Base-by-base conservation (phyloP, 2,113 vertebrate species). In the Festucalex cinctus region DNA sequence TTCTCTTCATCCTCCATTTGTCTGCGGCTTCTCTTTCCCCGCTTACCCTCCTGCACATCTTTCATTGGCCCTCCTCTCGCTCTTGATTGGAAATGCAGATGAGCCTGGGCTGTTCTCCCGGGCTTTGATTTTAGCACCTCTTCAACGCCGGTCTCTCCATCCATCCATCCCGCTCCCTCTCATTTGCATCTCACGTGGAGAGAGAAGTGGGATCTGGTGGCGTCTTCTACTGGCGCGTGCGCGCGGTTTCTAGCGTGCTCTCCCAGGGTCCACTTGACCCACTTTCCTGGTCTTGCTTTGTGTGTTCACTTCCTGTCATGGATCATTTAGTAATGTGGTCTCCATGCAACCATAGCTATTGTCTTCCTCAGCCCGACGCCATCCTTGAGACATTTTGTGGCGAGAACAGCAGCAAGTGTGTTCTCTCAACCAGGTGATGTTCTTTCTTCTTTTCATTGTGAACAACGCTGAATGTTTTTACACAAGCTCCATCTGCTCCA, bases 191-290 rank as follows among this genome's bases (percentile, higher is more conserved):
- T 66, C 20, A 3, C 63, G 36, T 74, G n/a, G 46, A 77, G 71
- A 77, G 71, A 76, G 65, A 54, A 63, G 64, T 71, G 69, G 44
- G 69, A 70, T 65, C 51, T 39, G 16, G 32, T 51, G 75, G 70
- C 43, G 66, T 80, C 63, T 85, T 76, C 68, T 70, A n/a, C n/a
- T n/a, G n/a, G n/a, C 80, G 58, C 46, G 32, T 26, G 26, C 67
- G 65, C 65, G 54, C 44, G 49, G 63, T 70, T 49, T 63, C 73
- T 48, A 68, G 68, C 65, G 51, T 64, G 56, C 79, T 66, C 79
- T 83, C 80, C 77, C 81, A 48, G 83, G 78, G 81, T 85, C 84
- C 70, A 58, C 80, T 83, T 85, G 83, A 83, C 84, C 84, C 79
- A 83, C 20, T 82, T 86, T 77, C 37, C 43, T 54, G 24, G 14